Percentiles rank a stretch among this genome's conserved stretches.
phyloP scores from a whole-genome alignment of 2,797 vertebrate genomes.

The Enteromius thamalakanensis region DNA sequence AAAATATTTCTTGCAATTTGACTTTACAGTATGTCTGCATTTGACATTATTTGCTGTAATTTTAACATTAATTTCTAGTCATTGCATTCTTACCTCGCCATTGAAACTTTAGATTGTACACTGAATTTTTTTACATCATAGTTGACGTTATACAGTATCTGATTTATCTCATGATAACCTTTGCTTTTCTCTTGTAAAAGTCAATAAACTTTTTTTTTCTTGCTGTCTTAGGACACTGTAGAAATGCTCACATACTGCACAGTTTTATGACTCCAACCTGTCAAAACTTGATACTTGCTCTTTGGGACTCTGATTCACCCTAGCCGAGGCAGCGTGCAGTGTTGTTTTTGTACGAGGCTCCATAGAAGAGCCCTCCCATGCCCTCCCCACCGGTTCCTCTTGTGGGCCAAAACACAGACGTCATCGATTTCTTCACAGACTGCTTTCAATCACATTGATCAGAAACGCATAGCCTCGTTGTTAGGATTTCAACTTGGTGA shows the following conservation, averaged over 20 bases:
- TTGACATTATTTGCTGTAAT: background rate
- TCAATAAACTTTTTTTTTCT: background rate
- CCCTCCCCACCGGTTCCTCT: slow-evolving; percentile 21
- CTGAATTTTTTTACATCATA: background rate
- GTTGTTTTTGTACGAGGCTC: slow-evolving; percentile 37
- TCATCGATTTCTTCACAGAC: slow-evolving; percentile 41
- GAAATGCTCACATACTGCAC: background rate
- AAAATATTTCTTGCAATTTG: background rate
- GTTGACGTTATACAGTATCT: background rate
- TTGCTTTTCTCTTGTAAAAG: background rate
- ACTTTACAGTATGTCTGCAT: too few relatives aligned
- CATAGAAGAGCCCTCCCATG: slow-evolving; percentile 17
- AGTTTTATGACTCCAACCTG: slow-evolving; percentile 6
- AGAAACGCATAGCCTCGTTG: slow-evolving; percentile 10
- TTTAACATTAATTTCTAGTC: background rate
- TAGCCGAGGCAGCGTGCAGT: slow-evolving; percentile 19
- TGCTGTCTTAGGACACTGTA: background rate
- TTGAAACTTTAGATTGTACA: background rate
- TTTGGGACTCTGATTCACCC: slow-evolving; percentile 32
- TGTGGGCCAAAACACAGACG: slow-evolving; percentile 26
- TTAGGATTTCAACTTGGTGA: slow-evolving; percentile 23
- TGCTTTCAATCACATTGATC: slow-evolving; percentile 42
- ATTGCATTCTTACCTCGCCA: background rate
- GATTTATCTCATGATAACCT: background rate
- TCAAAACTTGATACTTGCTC: slow-evolving; percentile 37